Conservation (phyloP, 2,888 invertebrate genomes). For the Dryadula phaetusa region DNA sequence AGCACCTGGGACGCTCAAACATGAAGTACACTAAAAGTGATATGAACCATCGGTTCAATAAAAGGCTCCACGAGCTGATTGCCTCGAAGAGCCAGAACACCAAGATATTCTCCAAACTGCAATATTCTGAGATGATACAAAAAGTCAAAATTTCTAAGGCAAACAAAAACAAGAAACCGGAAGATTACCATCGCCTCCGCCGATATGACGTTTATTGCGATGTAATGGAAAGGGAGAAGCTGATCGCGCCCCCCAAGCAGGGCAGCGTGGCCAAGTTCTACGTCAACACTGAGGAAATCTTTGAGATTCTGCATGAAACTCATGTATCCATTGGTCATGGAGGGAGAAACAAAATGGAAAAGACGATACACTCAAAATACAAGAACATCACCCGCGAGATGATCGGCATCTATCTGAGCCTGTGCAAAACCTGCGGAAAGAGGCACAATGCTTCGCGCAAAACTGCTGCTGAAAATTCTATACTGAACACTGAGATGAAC, state of each 20-base stretch:
- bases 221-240: conserved; percentile 41
- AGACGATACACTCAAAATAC: conserved; percentile 39
- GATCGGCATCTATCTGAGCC: conserved; percentile 41
- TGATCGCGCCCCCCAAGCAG: conserved; percentile 44
- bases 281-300: conserved; percentile 46
- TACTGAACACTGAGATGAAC: conserved; percentile 47
- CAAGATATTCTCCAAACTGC: conserved; percentile 40
- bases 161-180: conserved; percentile 39
- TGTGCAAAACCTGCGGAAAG: conserved; percentile 43
- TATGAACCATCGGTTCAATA: conserved; percentile 35
- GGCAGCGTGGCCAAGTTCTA: conserved; percentile 32
- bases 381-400: conserved; percentile 47
- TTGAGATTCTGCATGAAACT: conserved; percentile 50
- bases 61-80: conserved; percentile 18
- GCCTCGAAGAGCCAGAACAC: conserved; percentile 38
- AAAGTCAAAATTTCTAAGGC: conserved; percentile 38
- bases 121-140: conserved; percentile 37
- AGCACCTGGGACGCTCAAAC: background rate
- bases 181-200: conserved; percentile 44
- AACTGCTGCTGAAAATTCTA: conserved; percentile 47
- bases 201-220: conserved; percentile 43
- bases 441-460: conserved; percentile 33
- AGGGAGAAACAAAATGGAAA: conserved; percentile 43
- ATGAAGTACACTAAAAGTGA: conserved; percentile 28
- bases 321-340: conserved; percentile 45